phyloP scores from a whole-genome alignment of 2,113 vertebrate species.

The Naja naja region DNA sequence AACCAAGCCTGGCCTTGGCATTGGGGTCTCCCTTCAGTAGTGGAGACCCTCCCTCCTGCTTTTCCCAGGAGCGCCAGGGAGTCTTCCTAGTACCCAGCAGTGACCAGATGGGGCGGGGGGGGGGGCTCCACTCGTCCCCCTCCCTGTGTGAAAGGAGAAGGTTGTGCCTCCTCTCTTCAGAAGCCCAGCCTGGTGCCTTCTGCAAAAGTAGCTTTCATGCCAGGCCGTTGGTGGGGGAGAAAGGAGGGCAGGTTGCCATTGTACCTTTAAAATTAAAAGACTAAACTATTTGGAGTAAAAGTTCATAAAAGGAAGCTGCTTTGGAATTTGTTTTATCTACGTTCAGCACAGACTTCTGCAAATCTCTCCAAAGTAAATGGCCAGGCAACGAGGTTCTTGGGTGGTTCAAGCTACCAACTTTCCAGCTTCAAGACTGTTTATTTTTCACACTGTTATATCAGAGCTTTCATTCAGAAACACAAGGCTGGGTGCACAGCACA shows the following conservation, averaged over 20 bases:
- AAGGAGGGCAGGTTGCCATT: not conserved
- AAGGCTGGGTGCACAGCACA: not conserved
- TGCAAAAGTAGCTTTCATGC: constrained; percentile 14
- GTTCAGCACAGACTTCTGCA: not conserved
- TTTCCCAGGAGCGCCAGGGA: constrained; percentile 27
- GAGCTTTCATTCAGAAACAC: not conserved
- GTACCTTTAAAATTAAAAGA: not conserved
- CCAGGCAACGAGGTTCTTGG: not conserved
- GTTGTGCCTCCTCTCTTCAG: not conserved
- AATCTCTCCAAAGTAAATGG: not conserved
- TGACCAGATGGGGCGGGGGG: not conserved
- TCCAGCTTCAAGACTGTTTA: not conserved
- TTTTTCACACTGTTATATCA: not conserved
- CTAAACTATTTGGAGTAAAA: not conserved
- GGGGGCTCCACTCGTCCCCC: not conserved
- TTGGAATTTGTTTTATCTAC: not conserved
- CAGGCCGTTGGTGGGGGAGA: not conserved
- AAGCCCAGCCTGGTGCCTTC: constrained; percentile 15
- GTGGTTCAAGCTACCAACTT: not conserved
- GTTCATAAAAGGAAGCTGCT: not conserved
- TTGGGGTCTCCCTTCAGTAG: not conserved
- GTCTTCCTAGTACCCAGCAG: constrained; percentile 19
- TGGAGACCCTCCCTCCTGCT: not conserved
- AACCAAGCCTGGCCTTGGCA: not conserved
- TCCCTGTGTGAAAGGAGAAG: not conserved